These are phyloP conservation scores for Centropus unirufus DNA, from an alignment of 2,113 vertebrate species.

Conservation along the genomic window DNA sequence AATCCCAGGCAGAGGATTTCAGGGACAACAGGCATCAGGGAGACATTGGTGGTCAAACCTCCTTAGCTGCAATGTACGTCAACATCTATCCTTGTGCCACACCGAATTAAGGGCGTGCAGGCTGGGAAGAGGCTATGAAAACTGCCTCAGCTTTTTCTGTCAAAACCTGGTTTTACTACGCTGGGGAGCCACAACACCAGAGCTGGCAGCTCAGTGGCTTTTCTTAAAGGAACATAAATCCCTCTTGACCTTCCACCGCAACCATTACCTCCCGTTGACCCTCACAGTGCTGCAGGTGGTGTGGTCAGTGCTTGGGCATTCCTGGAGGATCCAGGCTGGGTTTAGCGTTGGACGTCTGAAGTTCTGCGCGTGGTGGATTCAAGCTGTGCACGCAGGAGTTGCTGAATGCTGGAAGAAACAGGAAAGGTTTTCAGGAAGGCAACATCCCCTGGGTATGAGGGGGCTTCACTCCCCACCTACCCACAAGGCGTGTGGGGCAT, in stretches of 20 bases:
- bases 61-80: neutral
- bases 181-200: neutral
- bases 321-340: neutral
- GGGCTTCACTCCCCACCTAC: neutral
- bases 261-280: no score
- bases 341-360: neutral
- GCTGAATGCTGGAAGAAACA: neutral
- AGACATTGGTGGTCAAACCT: neutral
- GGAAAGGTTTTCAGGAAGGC: neutral
- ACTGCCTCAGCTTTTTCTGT: neutral
- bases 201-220: neutral
- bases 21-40: neutral
- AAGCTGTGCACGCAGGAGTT: neutral
- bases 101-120: neutral
- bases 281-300: rapidly evolving
- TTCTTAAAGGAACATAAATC: neutral
- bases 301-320: neutral
- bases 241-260: neutral
- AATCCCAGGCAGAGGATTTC: neutral
- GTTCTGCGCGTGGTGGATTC: rapidly evolving
- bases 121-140: neutral
- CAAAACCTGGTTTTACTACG: neutral
- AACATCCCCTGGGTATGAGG: neutral
- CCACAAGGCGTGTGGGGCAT: neutral
- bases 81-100: no score